A percentile compares a stretch with the other conserved stretches of the same genome.
Evolutionary conservation across 2,113 vertebrate species (phyloP).

Genomic region (Lota lota): DNA sequence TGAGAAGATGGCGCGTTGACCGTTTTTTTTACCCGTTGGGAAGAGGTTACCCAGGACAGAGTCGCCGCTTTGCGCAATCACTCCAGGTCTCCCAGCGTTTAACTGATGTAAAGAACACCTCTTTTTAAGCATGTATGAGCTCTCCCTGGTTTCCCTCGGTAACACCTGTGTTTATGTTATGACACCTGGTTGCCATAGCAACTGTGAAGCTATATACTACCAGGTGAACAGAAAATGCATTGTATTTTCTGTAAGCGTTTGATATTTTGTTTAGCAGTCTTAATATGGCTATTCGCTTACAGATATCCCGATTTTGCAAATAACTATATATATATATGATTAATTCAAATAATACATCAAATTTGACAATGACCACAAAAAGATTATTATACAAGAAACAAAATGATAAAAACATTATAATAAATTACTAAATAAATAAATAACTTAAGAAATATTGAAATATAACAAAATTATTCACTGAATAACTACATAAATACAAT

Average conservation of each 20-base stretch:
- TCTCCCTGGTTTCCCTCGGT: conserved; percentile 23
- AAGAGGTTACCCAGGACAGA: conserved; percentile 35
- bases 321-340: too few relatives aligned
- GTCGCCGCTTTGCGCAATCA: conserved; percentile 32
- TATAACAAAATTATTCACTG: too few relatives aligned
- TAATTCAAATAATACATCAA: too few relatives aligned
- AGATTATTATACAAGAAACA: too few relatives aligned
- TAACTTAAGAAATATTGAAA: too few relatives aligned
- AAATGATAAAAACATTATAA: too few relatives aligned
- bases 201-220: conserved; percentile 28
- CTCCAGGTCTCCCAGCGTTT: conserved; percentile 26
- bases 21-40: conserved; percentile 19
- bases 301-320: too few relatives aligned
- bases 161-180: conserved; percentile 68
- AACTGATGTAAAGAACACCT: conserved; percentile 26
- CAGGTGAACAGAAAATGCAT: conserved; percentile 14
- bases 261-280: too few relatives aligned
- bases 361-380: too few relatives aligned
- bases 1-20: conserved; percentile 26
- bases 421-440: neutral
- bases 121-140: conserved; percentile 13
- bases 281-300: too few relatives aligned
- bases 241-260: neutral
- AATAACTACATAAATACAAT: neutral
- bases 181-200: conserved; percentile 46